Percentiles rank a stretch among this genome's conserved stretches.
phyloP scores from a whole-genome alignment of 2,888 invertebrate genomes.

The Mesochorus sp. region DNA sequence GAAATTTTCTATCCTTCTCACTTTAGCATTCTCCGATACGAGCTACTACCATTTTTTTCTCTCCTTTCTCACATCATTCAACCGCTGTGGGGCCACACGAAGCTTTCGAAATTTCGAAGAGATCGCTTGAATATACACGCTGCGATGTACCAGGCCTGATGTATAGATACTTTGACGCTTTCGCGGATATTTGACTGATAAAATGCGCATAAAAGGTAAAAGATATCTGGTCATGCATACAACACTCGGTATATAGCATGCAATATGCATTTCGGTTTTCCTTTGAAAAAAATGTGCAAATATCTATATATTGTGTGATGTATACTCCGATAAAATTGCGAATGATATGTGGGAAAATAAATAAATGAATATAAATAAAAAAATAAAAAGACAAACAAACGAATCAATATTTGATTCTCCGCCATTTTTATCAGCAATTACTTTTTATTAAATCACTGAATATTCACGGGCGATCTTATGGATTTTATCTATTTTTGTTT shows the following conservation, averaged over 20 bases:
- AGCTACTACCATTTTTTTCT: neutral
- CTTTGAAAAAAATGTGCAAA: neutral
- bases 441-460: too few relatives aligned
- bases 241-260: neutral
- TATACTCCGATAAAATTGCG: neutral
- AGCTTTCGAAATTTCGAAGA: constrained; percentile 24
- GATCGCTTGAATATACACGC: constrained; percentile 5
- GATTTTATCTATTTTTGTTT: too few relatives aligned
- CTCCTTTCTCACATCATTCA: neutral
- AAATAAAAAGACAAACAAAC: too few relatives aligned
- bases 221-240: neutral
- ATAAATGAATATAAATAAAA: neutral
- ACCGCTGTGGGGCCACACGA: neutral
- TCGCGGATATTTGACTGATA: constrained; percentile 14
- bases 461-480: too few relatives aligned
- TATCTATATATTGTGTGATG: neutral
- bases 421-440: too few relatives aligned
- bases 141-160: neutral
- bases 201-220: neutral
- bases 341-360: neutral
- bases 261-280: neutral
- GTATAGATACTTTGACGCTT: constrained; percentile 30
- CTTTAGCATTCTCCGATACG: constrained; percentile 19
- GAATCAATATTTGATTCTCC: too few relatives aligned
- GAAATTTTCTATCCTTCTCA: constrained; percentile 31